These are phyloP conservation scores for Keiferia lycopersicella DNA, from an alignment of 2,888 invertebrate genomes.

Conservation along the genomic window DNA sequence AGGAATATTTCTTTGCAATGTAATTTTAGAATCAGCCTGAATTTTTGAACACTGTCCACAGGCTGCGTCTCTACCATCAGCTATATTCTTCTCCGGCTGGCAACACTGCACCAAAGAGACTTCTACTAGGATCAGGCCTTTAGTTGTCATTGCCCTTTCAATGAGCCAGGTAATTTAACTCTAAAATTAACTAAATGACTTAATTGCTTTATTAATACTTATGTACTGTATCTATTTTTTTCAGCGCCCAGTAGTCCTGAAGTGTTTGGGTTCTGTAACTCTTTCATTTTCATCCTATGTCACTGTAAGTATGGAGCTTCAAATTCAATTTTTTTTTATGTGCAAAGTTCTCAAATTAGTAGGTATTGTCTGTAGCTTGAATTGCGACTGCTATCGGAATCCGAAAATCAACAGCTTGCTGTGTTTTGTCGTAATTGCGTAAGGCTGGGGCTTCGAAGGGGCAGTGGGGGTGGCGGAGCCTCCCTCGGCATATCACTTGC, in stretches of 20 bases:
- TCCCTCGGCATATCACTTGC: too few species aligned
- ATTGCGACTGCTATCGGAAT: too few species aligned
- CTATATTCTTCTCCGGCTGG: constrained; percentile 13
- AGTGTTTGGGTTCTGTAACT: constrained; percentile 46
- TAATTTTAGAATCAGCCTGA: too few species aligned
- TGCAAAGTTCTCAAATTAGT: neutral
- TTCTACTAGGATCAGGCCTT: neutral
- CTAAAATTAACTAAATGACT: too few species aligned
- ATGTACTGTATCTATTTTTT: too few species aligned
- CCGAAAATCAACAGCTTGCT: too few species aligned
- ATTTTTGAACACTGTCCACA: neutral
- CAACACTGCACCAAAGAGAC: neutral
- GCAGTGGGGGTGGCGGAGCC: too few species aligned
- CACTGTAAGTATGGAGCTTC: constrained; percentile 34
- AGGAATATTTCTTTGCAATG: too few species aligned
- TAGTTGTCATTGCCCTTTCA: neutral
- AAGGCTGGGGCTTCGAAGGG: too few species aligned
- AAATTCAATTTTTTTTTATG: neutral
- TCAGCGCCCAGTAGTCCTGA: constrained; percentile 50
- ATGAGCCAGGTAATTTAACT: constrained; percentile 8
- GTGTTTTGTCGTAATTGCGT: too few species aligned
- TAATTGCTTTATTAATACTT: too few species aligned
- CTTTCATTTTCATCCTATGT: constrained; percentile 51
- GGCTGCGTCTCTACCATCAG: neutral
- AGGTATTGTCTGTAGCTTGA: neutral